Conservation (phyloP, 1,140 invertebrate genomes). For the Pteromalus puparum region DNA sequence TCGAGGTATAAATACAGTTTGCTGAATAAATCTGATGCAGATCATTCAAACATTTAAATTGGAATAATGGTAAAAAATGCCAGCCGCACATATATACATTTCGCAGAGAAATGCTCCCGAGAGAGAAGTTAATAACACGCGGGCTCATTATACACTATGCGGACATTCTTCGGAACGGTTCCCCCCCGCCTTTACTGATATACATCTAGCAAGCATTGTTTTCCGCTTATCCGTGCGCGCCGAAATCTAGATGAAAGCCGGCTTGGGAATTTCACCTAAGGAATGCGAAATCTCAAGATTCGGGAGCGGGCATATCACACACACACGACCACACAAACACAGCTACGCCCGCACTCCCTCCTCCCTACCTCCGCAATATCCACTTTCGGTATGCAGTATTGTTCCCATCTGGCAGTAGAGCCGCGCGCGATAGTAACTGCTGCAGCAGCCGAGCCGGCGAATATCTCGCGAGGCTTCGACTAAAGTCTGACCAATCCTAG, state of each 20-base stretch:
- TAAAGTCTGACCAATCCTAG: constrained; percentile 59
- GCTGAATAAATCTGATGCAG: too few relatives aligned
- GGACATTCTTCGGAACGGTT: neutral
- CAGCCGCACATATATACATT: too few relatives aligned
- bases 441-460: constrained; percentile 29
- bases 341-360: too few relatives aligned
- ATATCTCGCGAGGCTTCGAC: constrained; percentile 60
- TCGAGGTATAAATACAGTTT: too few relatives aligned
- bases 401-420: constrained; percentile 61
- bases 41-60: too few relatives aligned
- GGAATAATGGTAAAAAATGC: too few relatives aligned
- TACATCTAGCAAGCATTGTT: neutral
- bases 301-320: neutral
- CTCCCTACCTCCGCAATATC: constrained; percentile 48
- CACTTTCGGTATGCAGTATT: constrained; percentile 58
- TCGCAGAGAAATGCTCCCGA: too few relatives aligned
- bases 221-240: neutral
- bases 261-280: constrained; percentile 5
- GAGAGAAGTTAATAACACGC: constrained; percentile 7
- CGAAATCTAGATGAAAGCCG: constrained; percentile 40
- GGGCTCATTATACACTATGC: neutral
- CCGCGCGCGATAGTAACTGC: constrained; percentile 55
- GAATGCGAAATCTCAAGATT: constrained; percentile 48
- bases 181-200: neutral
- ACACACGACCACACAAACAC: neutral